Conservation (phyloP, 2,113 vertebrate species). For the Oryzias woworae region DNA sequence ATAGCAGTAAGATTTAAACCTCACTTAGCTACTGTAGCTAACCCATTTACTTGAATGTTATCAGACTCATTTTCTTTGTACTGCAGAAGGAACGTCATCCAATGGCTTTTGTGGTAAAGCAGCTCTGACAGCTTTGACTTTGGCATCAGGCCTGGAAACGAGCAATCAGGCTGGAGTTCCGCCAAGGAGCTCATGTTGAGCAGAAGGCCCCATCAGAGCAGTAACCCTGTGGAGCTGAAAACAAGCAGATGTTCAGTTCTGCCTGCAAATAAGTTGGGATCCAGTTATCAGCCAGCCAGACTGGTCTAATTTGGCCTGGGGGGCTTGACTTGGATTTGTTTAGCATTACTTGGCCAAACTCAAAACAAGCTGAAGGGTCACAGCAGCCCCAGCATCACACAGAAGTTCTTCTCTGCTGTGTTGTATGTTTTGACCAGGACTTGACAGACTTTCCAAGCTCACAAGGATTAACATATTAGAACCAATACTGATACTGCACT, state of each 20-base stretch:
- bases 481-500: neutral
- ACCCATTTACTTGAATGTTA: neutral
- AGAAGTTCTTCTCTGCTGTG: neutral
- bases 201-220: constrained; percentile 27
- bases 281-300: constrained; percentile 32
- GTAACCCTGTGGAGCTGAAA: constrained; percentile 36
- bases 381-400: neutral
- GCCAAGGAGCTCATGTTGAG: constrained; percentile 25
- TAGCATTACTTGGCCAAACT: constrained; percentile 27
- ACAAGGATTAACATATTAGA: neutral
- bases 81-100: neutral
- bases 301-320: constrained; percentile 13
- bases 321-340: constrained; percentile 24
- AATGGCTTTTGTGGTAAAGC: constrained; percentile 3
- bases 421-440: neutral
- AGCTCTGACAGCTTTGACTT: neutral
- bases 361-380: constrained; percentile 20
- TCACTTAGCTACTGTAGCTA: no score
- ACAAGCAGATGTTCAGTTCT: constrained; percentile 56
- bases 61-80: constrained; percentile 8
- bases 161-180: constrained; percentile 14
- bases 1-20: no score
- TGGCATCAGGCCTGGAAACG: constrained; percentile 27
- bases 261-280: constrained; percentile 50
- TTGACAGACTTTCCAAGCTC: neutral